These are phyloP conservation scores for Schizothorax lantsangensis DNA, from an alignment of 2,797 vertebrate genomes.

Conservation along the genomic window DNA sequence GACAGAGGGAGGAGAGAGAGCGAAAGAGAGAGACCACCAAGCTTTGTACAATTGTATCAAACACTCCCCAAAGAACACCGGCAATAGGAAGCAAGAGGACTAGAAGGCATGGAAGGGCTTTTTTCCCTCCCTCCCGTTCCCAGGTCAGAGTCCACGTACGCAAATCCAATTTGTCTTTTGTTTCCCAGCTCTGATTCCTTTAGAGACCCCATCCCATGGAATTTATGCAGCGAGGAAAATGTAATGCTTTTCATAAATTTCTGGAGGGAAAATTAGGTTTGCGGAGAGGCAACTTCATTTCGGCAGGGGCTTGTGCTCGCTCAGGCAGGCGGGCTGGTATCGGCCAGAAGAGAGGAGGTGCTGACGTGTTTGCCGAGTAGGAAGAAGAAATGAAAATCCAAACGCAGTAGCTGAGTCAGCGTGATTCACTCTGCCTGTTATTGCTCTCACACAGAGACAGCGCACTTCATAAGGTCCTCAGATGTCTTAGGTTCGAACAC, in stretches of 20 bases:
- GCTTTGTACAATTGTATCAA: slow-evolving; percentile 57
- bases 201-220: slow-evolving; percentile 86
- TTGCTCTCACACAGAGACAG: slow-evolving; percentile 78
- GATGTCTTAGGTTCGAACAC: slow-evolving; percentile 44
- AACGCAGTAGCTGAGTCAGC: slow-evolving; percentile 87
- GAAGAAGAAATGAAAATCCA: slow-evolving; percentile 78
- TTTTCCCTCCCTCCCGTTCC: slow-evolving; percentile 59
- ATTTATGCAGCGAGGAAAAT: slow-evolving; percentile 95
- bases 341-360: slow-evolving; percentile 48
- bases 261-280: slow-evolving; percentile 66
- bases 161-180: slow-evolving; percentile 97
- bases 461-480: slow-evolving; percentile 67
- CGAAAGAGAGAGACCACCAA: slow-evolving; percentile 39
- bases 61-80: slow-evolving; percentile 53
- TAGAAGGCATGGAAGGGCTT: slow-evolving; percentile 52
- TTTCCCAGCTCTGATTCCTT: slow-evolving; percentile 92
- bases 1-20: slow-evolving; percentile 13
- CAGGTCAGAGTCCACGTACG: slow-evolving; percentile 77
- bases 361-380: slow-evolving; percentile 57
- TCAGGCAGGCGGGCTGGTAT: slow-evolving; percentile 36
- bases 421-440: slow-evolving; percentile 60
- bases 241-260: slow-evolving; percentile 88
- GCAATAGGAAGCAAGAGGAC: slow-evolving; percentile 53
- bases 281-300: slow-evolving; percentile 75
- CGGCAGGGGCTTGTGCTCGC: slow-evolving; percentile 57